A percentile compares a stretch with the other conserved stretches of the same genome.
These are phyloP conservation scores for Semaprochilodus insignis DNA, from an alignment of 2,797 vertebrate genomes.

Conservation along the genomic window DNA sequence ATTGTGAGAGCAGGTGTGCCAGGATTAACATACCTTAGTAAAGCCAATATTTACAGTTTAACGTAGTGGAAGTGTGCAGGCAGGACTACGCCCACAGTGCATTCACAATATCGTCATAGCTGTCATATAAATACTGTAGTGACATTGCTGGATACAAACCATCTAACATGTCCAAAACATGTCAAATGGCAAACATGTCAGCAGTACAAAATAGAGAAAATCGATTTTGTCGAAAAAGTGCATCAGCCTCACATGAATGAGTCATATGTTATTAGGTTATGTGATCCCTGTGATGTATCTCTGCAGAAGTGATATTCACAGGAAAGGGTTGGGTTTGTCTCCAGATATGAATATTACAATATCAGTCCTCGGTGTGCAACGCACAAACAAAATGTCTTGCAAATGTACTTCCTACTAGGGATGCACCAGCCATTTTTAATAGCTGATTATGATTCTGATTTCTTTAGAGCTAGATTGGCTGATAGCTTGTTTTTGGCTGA, in stretches of 20 bases:
- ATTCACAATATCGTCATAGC: not conserved
- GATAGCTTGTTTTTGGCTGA: too few relatives aligned
- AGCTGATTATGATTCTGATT: too few relatives aligned
- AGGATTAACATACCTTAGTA: not conserved
- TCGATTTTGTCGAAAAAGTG: not conserved
- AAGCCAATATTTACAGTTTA: not conserved
- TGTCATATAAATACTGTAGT: not conserved
- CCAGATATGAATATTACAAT: not conserved
- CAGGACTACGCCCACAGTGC: constrained; percentile 9
- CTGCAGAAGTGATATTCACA: not conserved
- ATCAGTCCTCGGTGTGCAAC: not conserved
- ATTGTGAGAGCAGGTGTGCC: not conserved
- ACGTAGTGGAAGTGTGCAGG: not conserved
- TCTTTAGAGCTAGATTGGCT: too few relatives aligned
- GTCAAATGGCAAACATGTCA: too few relatives aligned
- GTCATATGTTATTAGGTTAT: not conserved
- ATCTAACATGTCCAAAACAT: not conserved
- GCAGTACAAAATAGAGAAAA: not conserved
- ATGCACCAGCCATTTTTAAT: too few relatives aligned
- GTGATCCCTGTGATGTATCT: not conserved
- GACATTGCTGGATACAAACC: not conserved
- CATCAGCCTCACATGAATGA: not conserved
- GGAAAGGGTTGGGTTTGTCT: not conserved
- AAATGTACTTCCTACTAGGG: too few relatives aligned
- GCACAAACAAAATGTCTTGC: not conserved